Conservation (phyloP, 2,113 vertebrate species). For the Hydrochoerus hydrochaeris region DNA sequence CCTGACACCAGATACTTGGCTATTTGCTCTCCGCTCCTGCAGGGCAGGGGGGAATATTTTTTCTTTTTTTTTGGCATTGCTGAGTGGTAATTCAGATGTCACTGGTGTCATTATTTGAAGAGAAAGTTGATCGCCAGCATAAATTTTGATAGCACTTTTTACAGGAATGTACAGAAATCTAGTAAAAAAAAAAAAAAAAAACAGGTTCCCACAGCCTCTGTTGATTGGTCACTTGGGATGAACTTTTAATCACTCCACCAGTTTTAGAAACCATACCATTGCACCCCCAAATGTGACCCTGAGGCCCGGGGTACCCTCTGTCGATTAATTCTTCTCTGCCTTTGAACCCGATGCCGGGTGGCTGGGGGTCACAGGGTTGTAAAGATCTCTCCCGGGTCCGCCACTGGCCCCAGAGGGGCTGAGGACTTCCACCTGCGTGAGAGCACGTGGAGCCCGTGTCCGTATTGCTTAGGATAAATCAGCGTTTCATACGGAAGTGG, state of each 20-base stretch:
- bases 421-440: too few species aligned
- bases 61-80: not conserved
- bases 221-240: conserved; percentile 25
- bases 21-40: not conserved
- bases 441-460: rapidly evolving
- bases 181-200: not conserved
- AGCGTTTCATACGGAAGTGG: not conserved
- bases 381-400: not conserved
- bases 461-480: not conserved
- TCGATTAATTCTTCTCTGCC: conserved; percentile 69
- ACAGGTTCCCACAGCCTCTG: not conserved
- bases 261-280: conserved; percentile 49
- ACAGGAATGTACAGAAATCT: not conserved
- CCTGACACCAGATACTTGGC: not conserved
- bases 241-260: conserved; percentile 68
- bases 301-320: conserved; percentile 70
- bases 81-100: conserved; percentile 9
- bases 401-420: not conserved
- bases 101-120: conserved; percentile 26
- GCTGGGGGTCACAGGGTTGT: conserved; percentile 39
- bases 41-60: not conserved
- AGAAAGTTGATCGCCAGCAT: not conserved
- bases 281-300: conserved; percentile 68
- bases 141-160: not conserved
- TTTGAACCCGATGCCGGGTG: conserved; percentile 25